phyloP scores from a whole-genome alignment of 2,113 vertebrate genomes.

The Formicarius rufipectus region DNA sequence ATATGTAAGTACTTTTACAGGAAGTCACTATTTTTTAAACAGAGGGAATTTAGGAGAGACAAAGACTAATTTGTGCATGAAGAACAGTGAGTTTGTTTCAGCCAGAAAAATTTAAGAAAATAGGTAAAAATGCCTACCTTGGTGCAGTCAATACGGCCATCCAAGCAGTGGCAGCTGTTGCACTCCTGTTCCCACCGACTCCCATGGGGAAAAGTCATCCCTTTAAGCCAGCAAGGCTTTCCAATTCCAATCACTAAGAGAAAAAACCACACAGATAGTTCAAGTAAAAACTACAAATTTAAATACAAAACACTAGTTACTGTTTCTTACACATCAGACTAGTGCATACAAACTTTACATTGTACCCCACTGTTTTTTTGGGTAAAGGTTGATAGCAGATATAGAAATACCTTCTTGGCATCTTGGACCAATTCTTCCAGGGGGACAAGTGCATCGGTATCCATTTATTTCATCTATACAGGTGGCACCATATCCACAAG shows the following conservation, averaged over 20 bases:
- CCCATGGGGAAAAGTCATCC: constrained; percentile 83
- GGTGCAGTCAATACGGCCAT: constrained; percentile 85
- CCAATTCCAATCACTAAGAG: constrained; percentile 81
- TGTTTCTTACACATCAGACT: neutral
- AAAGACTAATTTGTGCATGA: neutral
- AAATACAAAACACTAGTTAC: neutral
- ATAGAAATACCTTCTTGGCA: constrained; percentile 86
- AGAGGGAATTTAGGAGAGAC: neutral
- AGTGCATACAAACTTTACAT: neutral
- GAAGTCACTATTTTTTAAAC: neutral
- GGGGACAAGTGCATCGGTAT: constrained; percentile 87
- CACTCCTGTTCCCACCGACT: constrained; percentile 90
- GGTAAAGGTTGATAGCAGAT: neutral
- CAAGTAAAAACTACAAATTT: neutral
- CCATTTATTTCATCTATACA: constrained; percentile 92
- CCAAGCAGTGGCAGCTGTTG: constrained; percentile 87
- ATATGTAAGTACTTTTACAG: neutral
- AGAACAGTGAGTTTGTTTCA: neutral
- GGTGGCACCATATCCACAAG: constrained; percentile 89
- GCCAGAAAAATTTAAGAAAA: neutral
- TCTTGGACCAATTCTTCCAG: constrained; percentile 81
- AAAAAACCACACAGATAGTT: neutral
- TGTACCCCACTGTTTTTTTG: neutral
- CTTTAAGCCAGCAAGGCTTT: constrained; percentile 84
- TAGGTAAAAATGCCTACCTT: constrained; percentile 75